Evolutionary conservation across 2,797 vertebrate species (phyloP), one percentile per base, ranked within the genome.

Genomic region (Chelon labrosus): DNA sequence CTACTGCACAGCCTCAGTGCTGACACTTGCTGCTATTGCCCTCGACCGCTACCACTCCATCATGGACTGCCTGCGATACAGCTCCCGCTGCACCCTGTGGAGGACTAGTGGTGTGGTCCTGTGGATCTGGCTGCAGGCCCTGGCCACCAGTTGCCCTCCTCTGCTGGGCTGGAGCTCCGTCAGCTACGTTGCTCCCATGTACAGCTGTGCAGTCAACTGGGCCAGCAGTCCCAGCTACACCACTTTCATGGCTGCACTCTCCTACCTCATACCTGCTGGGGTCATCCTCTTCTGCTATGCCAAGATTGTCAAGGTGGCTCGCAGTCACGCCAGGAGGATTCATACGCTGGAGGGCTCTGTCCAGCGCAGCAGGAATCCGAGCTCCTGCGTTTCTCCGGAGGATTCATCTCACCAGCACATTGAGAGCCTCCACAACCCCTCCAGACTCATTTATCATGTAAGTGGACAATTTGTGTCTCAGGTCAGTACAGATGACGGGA

Each of bases 81-180:
- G 82, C 74, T 93, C 95, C 16, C 94, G 92, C 79, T 95, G 94
- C 85, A 96, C 95, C 2, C 75, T 89, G 54, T 90, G 93, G 90
- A 86, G 93, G 65, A 94, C 79, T 1, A 82, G 84, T 0, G 75
- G 78, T 1, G 94, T 92, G n/a, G 94, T 96, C 39, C 76, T 95
- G 54, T 96, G 95, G 95, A 96, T 96, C 87, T 96, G 95, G 95
- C 71, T 96, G 61, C 95, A 96, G 85, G 95, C 95, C 3, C 85
- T 95, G 75, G 83, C 88, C 60, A 94, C 93, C 83, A 94, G 95
- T 65, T 94, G 87, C 65, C 95, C 95, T 8, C 95, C 95, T 5
- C 89, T 96, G 37, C 84, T 96, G 44, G 95, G 95, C 73, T 96
- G 95, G 95, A 88, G 95, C 79, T 90, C 87, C 3, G 37, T 96